Conservation (phyloP, 2,888 invertebrate species). For the Hetaerina titia region DNA sequence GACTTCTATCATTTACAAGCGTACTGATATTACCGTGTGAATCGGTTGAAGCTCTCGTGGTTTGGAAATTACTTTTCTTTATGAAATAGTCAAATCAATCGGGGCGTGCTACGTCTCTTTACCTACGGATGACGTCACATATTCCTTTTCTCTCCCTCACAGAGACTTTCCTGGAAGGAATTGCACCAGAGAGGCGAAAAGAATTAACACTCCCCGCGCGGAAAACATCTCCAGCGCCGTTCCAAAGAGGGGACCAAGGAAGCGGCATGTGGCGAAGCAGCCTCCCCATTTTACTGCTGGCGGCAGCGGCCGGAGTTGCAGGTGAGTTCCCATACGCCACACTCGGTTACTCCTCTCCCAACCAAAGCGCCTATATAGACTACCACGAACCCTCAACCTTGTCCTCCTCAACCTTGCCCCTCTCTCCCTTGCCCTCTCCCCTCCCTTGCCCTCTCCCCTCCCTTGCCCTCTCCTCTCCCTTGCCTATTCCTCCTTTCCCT, state of each 20-base stretch:
- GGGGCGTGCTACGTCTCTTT: not conserved
- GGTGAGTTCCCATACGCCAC: slow-evolving; percentile 25
- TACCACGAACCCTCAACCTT: not conserved
- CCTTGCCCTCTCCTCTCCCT: not conserved
- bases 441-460: not conserved
- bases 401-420: not conserved
- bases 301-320: slow-evolving; percentile 53
- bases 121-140: not conserved
- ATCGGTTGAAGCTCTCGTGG: no score
- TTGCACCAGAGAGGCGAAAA: not conserved
- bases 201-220: not conserved
- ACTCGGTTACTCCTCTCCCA: not conserved
- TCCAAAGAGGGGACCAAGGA: not conserved
- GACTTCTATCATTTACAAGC: no score
- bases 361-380: not conserved
- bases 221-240: not conserved
- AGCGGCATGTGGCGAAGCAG: slow-evolving; percentile 36
- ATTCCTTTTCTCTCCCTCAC: not conserved
- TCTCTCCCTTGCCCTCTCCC: not conserved
- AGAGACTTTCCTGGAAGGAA: not conserved
- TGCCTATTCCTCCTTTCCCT: not conserved
- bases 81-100: not conserved
- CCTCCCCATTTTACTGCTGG: slow-evolving; percentile 38
- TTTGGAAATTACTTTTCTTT: no score
- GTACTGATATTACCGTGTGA: no score